phyloP scores from a whole-genome alignment of 2,797 vertebrate genomes.

The Semotilus atromaculatus region DNA sequence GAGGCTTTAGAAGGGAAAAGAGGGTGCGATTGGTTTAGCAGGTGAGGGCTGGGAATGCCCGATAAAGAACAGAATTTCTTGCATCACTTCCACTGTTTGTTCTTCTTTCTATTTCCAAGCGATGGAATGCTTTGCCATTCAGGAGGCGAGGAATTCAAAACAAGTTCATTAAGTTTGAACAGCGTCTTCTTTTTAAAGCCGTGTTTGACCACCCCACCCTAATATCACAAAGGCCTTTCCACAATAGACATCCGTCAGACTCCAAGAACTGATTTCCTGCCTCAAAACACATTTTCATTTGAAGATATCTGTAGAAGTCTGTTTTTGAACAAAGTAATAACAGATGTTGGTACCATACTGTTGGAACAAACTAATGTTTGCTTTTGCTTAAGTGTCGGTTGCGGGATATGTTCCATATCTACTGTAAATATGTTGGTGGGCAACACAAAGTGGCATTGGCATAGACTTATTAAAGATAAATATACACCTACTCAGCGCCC shows the following conservation, averaged over 20 bases:
- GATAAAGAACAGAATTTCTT: slow-evolving; percentile 62
- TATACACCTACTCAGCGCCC: neutral
- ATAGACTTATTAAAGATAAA: too few species aligned
- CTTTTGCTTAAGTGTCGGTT: neutral
- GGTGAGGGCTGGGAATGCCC: slow-evolving; percentile 61
- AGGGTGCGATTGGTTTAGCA: slow-evolving; percentile 61
- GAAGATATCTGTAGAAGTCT: neutral
- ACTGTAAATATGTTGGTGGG: neutral
- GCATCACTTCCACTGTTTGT: slow-evolving; percentile 65
- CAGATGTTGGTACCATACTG: neutral
- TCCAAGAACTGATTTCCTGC: slow-evolving; percentile 54
- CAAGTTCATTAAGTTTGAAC: slow-evolving; percentile 59
- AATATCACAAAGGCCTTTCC: slow-evolving; percentile 56
- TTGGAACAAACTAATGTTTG: neutral
- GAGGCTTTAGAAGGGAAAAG: slow-evolving; percentile 1
- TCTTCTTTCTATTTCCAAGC: slow-evolving; percentile 62
- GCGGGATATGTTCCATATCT: neutral
- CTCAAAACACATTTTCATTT: neutral
- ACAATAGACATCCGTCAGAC: slow-evolving; percentile 36
- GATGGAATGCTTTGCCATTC: slow-evolving; percentile 53
- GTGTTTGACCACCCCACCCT: slow-evolving; percentile 57
- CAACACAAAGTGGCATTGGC: neutral
- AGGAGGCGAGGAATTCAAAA: slow-evolving; percentile 62
- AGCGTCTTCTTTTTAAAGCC: slow-evolving; percentile 54
- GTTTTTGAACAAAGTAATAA: neutral